Evolutionary conservation across 1,140 invertebrate species (phyloP).

Genomic region (Phthorimaea operculella): DNA sequence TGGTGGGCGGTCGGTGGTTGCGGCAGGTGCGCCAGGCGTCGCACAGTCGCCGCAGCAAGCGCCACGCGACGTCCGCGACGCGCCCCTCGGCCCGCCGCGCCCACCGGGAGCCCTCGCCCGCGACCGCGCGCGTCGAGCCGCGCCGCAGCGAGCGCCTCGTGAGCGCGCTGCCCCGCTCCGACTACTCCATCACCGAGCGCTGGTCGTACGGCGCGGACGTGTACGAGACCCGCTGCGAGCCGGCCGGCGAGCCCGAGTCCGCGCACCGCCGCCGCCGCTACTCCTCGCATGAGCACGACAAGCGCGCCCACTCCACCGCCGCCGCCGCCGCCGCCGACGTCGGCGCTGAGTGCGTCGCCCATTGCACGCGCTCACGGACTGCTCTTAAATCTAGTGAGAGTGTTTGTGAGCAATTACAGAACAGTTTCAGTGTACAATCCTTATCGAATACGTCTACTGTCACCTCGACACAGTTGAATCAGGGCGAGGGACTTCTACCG

Average conservation of each 20-base stretch:
- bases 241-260: conserved; percentile 40
- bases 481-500: conserved; percentile 53
- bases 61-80: conserved; percentile 43
- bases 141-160: conserved; percentile 53
- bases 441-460: conserved; percentile 29
- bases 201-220: conserved; percentile 63
- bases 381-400: conserved; percentile 58
- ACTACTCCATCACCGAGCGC: conserved; percentile 57
- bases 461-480: conserved; percentile 31
- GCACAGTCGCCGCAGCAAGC: conserved; percentile 57
- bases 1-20: conserved; percentile 65
- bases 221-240: conserved; percentile 59
- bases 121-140: conserved; percentile 34
- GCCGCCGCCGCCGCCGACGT: conserved; percentile 27
- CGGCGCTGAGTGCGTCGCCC: conserved; percentile 47
- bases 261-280: conserved; percentile 41
- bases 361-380: conserved; percentile 62
- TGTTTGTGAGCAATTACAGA: conserved; percentile 47
- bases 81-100: conserved; percentile 34
- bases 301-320: conserved; percentile 34
- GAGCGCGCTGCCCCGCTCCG: conserved; percentile 50
- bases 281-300: conserved; percentile 58
- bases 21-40: conserved; percentile 52
- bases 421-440: conserved; percentile 33
- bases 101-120: conserved; percentile 15